Evolutionary conservation across 2,113 vertebrate genomes (phyloP).

Genomic region (Glareola pratincola): DNA sequence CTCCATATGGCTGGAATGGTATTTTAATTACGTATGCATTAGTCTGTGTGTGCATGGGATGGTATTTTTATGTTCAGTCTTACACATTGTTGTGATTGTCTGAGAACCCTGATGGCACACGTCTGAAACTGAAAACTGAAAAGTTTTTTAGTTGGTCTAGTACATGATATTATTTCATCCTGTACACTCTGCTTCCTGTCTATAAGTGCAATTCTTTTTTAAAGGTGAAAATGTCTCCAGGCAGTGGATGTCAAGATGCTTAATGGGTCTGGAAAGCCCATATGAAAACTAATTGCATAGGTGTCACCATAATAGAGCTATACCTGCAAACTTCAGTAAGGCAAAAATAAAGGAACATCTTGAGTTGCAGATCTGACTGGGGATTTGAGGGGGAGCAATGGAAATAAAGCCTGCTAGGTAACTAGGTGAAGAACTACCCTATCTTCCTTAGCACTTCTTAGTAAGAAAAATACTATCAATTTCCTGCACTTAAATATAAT

Average conservation of each 20-base stretch:
- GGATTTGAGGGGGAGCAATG: not conserved
- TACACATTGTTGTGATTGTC: not conserved
- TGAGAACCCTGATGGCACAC: not conserved
- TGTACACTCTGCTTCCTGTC: not conserved
- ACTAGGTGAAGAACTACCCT: not conserved
- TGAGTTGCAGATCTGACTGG: not conserved
- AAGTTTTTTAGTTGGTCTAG: not conserved
- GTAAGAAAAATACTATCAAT: not conserved
- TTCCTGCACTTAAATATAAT: not conserved
- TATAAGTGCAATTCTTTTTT: not conserved
- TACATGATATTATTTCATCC: not conserved
- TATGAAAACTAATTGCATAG: not conserved
- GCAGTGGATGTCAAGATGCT: not conserved
- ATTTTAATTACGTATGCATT: not conserved
- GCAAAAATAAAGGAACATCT: not conserved
- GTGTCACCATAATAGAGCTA: not conserved
- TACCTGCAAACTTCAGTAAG: not conserved
- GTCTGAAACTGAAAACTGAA: not conserved
- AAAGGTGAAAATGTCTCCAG: not conserved
- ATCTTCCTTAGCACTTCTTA: not conserved
- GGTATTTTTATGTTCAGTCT: not conserved
- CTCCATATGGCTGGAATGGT: not conserved
- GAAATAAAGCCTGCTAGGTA: not conserved
- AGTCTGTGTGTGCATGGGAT: not conserved
- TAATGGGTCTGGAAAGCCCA: not conserved